Conservation (phyloP, 2,888 invertebrate species). For the Drosophila niveifrons region DNA sequence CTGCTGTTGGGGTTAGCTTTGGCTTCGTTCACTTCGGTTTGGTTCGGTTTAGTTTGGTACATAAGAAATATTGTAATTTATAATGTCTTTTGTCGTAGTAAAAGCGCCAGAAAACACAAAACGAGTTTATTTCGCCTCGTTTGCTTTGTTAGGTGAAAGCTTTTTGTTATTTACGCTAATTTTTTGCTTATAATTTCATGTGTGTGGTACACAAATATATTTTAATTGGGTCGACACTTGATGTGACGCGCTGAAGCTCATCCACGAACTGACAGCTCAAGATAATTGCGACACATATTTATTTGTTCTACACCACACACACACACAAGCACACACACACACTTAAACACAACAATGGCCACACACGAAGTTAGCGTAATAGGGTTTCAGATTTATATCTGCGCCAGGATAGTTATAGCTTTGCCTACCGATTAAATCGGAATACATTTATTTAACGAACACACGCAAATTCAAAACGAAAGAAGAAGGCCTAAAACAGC, state of each 20-base stretch:
- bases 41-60: conserved; percentile 21
- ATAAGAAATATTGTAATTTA: conserved; percentile 61
- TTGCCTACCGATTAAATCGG: conserved; percentile 59
- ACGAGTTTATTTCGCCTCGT: conserved; percentile 58
- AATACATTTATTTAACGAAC: conserved; percentile 61
- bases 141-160: conserved; percentile 69
- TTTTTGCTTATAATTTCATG: conserved; percentile 23
- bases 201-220: conserved; percentile 37
- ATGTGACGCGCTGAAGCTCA: conserved; percentile 55
- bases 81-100: conserved; percentile 66
- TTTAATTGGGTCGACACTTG: conserved; percentile 69
- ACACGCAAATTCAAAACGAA: conserved; percentile 51
- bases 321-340: conserved; percentile 9
- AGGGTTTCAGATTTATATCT: conserved; percentile 47
- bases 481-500: not conserved
- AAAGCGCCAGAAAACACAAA: conserved; percentile 59
- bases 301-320: conserved; percentile 44
- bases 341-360: conserved; percentile 2
- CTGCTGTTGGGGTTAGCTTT: conserved; percentile 40
- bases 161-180: conserved; percentile 52
- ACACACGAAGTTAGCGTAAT: conserved; percentile 4
- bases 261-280: conserved; percentile 56
- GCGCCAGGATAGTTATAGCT: conserved; percentile 33
- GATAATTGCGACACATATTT: conserved; percentile 65
- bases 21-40: conserved; percentile 36